These are phyloP conservation scores for Hyles vespertilio DNA, from an alignment of 1,140 invertebrate species.

Conservation along the genomic window DNA sequence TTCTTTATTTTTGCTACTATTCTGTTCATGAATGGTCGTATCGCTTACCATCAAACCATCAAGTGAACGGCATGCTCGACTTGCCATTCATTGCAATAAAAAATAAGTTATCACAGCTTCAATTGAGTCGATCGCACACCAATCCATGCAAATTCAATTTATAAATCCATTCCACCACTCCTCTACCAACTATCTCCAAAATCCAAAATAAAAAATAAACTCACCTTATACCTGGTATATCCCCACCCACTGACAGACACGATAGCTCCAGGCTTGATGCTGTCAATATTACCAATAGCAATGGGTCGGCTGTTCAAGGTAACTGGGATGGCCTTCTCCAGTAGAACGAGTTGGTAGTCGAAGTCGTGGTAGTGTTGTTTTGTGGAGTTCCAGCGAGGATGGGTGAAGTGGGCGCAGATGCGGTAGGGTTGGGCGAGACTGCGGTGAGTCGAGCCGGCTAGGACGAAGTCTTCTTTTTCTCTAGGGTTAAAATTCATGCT, in stretches of 20 bases:
- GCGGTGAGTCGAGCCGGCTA: slow-evolving; percentile 42
- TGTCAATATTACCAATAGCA: slow-evolving; percentile 38
- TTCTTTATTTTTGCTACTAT: no score
- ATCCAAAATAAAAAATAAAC: no score
- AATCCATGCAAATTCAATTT: no score
- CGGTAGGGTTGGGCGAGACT: slow-evolving; percentile 26
- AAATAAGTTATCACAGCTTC: no score
- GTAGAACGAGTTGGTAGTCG: slow-evolving; percentile 54
- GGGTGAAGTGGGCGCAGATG: slow-evolving; percentile 55
- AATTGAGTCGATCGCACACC: no score
- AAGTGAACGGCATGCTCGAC: no score
- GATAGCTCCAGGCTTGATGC: slow-evolving; percentile 31
- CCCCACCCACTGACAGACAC: slow-evolving; percentile 54
- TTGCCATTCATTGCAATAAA: no score
- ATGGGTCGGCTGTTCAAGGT: slow-evolving; percentile 38
- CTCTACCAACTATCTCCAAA: no score
- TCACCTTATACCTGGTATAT: slow-evolving; percentile 45
- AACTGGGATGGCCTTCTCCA: slow-evolving; percentile 47
- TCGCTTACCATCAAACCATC: no score
- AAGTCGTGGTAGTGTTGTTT: slow-evolving; percentile 43
- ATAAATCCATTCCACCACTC: no score
- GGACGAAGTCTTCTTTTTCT: slow-evolving; percentile 33
- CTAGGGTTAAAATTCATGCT: slow-evolving; percentile 21
- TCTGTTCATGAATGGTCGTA: no score
- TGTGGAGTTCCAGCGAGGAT: slow-evolving; percentile 38